Evolutionary conservation across 2,113 vertebrate species (phyloP), one percentile per base, ranked within the genome.

Genomic region (Calonectris borealis): DNA sequence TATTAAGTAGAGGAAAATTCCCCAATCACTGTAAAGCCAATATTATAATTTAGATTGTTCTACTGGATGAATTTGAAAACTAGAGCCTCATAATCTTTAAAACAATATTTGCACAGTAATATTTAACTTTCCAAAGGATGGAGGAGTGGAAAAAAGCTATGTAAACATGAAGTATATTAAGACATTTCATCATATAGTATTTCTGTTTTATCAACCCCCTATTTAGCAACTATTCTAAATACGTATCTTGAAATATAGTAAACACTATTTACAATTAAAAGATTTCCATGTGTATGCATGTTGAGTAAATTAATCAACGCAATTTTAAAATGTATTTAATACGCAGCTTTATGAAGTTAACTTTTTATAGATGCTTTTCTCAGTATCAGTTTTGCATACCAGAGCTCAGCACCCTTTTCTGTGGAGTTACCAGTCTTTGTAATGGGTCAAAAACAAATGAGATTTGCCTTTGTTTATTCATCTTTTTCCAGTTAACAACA

Each of bases 41-140:
- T 90, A 96, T 94, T 97, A 54, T 64, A 92, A 68, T 90, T 97
- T 92, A 93, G 97, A 96, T 97, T 97, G 96, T 91, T 92, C 65
- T 90, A 48, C 85, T 79, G 60, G 72, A 94, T 88, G 58, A 96
- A 95, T 96, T 96, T 95, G 93, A 96, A 97, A 97, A 96, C 77
- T 94, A 94, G 72, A 98, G 66, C 79, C 83, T 93, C 62, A 85
- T 94, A 94, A 95, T 94, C 94, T 95, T 93, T 95, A 92, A 97
- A 97, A 90, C 70, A 97, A 95, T 97, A 97, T 97, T 97, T 96
- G 86, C 90, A 95, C 55, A 84, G 31, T 68, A 68, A 26, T 71
- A 72, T 96, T 97, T 96, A 76, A 87, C 71, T 95, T 97, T 80
- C 42, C 76, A 76, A 94, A 92, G 87, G 96, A 94, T 83, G 36